Base-by-base conservation (phyloP, 2,797 vertebrate genomes). In the Ceryle rudis region DNA sequence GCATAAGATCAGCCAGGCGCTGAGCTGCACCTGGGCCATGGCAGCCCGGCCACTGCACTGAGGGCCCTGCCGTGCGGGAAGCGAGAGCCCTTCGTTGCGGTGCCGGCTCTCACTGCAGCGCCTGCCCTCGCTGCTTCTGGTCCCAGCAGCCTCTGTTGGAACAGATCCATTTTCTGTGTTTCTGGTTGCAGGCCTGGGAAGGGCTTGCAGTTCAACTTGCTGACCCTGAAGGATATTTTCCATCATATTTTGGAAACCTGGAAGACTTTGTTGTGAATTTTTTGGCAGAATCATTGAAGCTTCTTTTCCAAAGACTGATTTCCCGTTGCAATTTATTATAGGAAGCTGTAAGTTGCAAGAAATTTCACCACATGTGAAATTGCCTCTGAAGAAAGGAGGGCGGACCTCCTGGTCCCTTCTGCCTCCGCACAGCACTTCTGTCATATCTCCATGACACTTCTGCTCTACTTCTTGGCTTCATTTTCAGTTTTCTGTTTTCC, bases 141-240 rank as follows among this genome's bases (percentile, higher is more conserved):
- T 93, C 96, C 83, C 88, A 37, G 95, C 96, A 97, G 72, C 81
- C 95, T 87, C 96, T 52, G 52, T 47, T 93, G 95, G 90, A 86
- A 60, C 1, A 1, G 21, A n/a, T 84, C 78, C 86, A 66, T 71
- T n/a, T 42, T 62, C 70, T 80, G 80, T 52, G 37, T 60, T 37
- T 89, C 64, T 80, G 61, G 41, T 84, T 93, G 66, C 91, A 91
- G 54, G 22, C 84, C 80, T 91, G 96, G 97, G 96, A 96, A 94
- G 95, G 90, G 93, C 93, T 95, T 82, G 94, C 75, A 62, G 58
- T 83, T 94, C 88, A 73, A 3, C 81, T 95, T 88, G 60, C 26
- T 80, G 81, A 93, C 86, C 94, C 83, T 1, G 8, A 84, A 82
- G 81, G 90, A 47, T 87, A 92, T 92, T 97, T 97, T 97, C 95